A percentile compares a stretch with the other conserved stretches of the same genome.
These are phyloP conservation scores for Dicentrarchus labrax DNA, from an alignment of 2,113 vertebrate genomes.

Conservation along the genomic window DNA sequence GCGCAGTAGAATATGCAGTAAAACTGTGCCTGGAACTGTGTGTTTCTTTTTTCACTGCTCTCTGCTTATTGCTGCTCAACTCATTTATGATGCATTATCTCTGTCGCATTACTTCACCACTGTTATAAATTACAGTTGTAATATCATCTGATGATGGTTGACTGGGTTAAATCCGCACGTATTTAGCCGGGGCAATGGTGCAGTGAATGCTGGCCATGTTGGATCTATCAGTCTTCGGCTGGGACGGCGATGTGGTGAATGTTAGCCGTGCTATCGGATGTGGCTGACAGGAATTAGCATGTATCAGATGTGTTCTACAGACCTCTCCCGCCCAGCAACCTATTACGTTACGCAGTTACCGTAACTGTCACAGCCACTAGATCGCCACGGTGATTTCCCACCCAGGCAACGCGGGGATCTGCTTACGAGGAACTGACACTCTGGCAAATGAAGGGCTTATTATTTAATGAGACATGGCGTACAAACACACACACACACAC, in stretches of 20 bases:
- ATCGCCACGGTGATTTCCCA: slow-evolving; percentile 76
- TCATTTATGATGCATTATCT: background rate
- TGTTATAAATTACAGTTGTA: background rate
- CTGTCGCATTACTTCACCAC: background rate
- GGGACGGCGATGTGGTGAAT: slow-evolving; percentile 54
- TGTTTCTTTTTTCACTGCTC: background rate
- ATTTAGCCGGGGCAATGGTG: slow-evolving; percentile 20
- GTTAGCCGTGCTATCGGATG: slow-evolving; percentile 78
- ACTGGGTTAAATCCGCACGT: background rate
- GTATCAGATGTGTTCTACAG: slow-evolving; percentile 85
- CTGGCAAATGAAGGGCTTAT: slow-evolving; percentile 78
- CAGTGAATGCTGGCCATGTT: slow-evolving; percentile 25
- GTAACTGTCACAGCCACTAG: slow-evolving; percentile 74
- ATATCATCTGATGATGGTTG: background rate
- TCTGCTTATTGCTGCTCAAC: background rate
- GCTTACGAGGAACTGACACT: slow-evolving; percentile 81
- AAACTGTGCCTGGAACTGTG: background rate
- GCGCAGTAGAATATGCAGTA: background rate
- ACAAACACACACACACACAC: slow-evolving; percentile 49
- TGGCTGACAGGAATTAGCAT: slow-evolving; percentile 82
- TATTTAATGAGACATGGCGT: slow-evolving; percentile 81
- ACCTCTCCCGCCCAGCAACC: slow-evolving; percentile 70
- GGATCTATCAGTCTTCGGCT: slow-evolving; percentile 43
- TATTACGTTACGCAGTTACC: slow-evolving; percentile 83
- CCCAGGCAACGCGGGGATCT: slow-evolving; percentile 70